phyloP scores from a whole-genome alignment of 2,888 invertebrate species.

The Ichneumoninae sp. region DNA sequence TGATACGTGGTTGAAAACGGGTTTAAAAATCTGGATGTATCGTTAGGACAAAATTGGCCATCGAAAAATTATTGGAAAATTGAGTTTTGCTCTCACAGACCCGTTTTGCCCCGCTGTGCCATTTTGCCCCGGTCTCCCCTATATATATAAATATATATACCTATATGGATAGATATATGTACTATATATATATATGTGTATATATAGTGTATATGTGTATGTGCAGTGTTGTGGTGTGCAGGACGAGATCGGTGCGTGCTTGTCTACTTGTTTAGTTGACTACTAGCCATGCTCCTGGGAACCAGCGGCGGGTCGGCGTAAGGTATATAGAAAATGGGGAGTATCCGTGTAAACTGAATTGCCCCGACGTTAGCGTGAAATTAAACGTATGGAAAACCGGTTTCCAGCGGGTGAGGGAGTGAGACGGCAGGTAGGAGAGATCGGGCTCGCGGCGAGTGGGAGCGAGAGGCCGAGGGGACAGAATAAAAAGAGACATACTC shows the following conservation, averaged over 20 bases:
- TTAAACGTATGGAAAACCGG: conserved; percentile 83
- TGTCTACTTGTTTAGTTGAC: conserved; percentile 26
- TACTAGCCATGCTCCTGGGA: conserved; percentile 41
- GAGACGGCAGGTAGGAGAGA: conserved; percentile 52
- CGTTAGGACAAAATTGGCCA: too few relatives aligned
- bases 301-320: conserved; percentile 44
- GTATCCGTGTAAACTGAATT: conserved; percentile 83
- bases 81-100: too few relatives aligned
- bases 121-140: too few relatives aligned
- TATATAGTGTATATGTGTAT: not conserved
- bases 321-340: conserved; percentile 72
- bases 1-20: too few relatives aligned
- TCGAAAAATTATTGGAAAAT: too few relatives aligned
- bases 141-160: not conserved
- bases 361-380: conserved; percentile 83
- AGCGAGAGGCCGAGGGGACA: conserved; percentile 52
- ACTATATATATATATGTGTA: not conserved
- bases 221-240: not conserved
- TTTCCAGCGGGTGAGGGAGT: conserved; percentile 69
- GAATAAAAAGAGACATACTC: conserved; percentile 55
- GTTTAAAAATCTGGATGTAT: too few relatives aligned
- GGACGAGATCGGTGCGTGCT: conserved; percentile 11
- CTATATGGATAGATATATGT: not conserved
- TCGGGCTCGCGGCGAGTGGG: conserved; percentile 52
- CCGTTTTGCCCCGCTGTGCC: too few relatives aligned